Evolutionary conservation across 2,888 invertebrate species (phyloP).

Genomic region (Spodoptera picta): DNA sequence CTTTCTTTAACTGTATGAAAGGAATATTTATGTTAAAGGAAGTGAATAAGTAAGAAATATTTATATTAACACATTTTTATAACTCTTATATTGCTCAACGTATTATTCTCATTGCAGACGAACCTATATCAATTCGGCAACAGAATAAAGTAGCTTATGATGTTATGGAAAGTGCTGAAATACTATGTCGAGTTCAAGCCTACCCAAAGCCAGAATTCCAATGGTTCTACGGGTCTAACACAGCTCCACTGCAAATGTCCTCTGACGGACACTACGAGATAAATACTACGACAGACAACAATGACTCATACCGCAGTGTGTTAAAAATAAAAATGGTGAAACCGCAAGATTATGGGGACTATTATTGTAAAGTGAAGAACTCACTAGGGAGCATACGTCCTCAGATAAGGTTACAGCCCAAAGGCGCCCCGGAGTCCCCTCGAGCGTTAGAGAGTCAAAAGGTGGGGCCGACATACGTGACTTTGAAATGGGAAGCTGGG

Average conservation of each 20-base stretch:
- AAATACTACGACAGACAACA: conserved; percentile 93
- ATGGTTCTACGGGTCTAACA: conserved; percentile 95
- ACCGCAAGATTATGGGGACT: conserved; percentile 96
- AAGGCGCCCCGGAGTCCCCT: conserved; percentile 96
- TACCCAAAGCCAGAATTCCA: conserved; percentile 98
- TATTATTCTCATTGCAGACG: conserved; percentile 87
- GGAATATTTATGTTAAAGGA: conserved; percentile 13
- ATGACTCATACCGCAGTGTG: conserved; percentile 95
- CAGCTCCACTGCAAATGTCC: conserved; percentile 92
- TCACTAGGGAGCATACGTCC: conserved; percentile 93
- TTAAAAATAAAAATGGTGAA: conserved; percentile 92
- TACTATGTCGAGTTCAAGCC: conserved; percentile 96
- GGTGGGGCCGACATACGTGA: conserved; percentile 93
- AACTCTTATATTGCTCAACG: conserved; percentile 9
- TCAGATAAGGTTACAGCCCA: conserved; percentile 94
- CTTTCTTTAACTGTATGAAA: conserved; percentile 10
- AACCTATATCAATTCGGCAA: conserved; percentile 95
- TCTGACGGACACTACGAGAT: conserved; percentile 96
- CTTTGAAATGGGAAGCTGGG: conserved; percentile 95
- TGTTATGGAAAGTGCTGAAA: conserved; percentile 94
- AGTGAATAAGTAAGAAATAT: conserved; percentile 11
- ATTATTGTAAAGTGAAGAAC: conserved; percentile 96
- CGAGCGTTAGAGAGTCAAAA: conserved; percentile 91
- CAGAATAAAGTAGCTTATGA: conserved; percentile 97
- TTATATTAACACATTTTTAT: conserved; percentile 1